Evolutionary conservation across 1,140 invertebrate species (phyloP).

Genomic region (Drosophila subpulchrella): DNA sequence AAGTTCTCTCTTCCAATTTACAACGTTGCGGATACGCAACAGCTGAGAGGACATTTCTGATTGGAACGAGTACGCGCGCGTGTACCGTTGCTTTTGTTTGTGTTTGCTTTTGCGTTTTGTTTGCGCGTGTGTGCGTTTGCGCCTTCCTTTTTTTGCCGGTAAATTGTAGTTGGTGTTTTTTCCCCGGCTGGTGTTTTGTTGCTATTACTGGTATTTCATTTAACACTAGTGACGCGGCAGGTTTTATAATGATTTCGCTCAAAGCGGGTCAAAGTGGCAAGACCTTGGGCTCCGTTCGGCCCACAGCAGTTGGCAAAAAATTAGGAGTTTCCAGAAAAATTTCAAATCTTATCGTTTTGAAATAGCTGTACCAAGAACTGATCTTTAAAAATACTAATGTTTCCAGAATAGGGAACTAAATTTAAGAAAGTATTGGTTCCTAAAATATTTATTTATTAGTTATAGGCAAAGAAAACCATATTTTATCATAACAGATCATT

Average conservation of each 20-base stretch:
- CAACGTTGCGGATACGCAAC: slow-evolving; percentile 30
- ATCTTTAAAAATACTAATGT: too few species aligned
- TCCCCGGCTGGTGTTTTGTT: background rate
- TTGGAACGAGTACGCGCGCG: slow-evolving; percentile 16
- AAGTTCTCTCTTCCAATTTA: too few species aligned
- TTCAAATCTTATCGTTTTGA: background rate
- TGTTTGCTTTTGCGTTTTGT: slow-evolving; percentile 15
- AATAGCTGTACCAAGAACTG: too few species aligned
- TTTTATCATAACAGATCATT: too few species aligned
- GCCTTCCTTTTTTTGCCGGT: slow-evolving; percentile 38
- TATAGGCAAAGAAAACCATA: too few species aligned
- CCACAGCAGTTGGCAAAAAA: slow-evolving; percentile 5
- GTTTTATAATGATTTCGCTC: slow-evolving; percentile 41
- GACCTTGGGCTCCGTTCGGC: slow-evolving; percentile 17
- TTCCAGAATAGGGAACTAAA: too few species aligned
- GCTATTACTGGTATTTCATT: slow-evolving; percentile 12
- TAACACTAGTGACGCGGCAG: slow-evolving; percentile 31
- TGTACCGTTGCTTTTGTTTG: slow-evolving; percentile 23
- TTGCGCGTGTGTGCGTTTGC: slow-evolving; percentile 24
- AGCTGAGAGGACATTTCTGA: slow-evolving; percentile 43
- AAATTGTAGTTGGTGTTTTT: slow-evolving; percentile 14
- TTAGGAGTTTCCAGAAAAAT: background rate
- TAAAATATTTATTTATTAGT: too few species aligned
- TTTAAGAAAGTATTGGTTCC: too few species aligned
- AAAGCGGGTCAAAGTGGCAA: slow-evolving; percentile 36